Percentiles rank a stretch among this genome's conserved stretches.
Conservation (phyloP, 2,797 vertebrate species). For the Neopelma chrysocephalum region DNA sequence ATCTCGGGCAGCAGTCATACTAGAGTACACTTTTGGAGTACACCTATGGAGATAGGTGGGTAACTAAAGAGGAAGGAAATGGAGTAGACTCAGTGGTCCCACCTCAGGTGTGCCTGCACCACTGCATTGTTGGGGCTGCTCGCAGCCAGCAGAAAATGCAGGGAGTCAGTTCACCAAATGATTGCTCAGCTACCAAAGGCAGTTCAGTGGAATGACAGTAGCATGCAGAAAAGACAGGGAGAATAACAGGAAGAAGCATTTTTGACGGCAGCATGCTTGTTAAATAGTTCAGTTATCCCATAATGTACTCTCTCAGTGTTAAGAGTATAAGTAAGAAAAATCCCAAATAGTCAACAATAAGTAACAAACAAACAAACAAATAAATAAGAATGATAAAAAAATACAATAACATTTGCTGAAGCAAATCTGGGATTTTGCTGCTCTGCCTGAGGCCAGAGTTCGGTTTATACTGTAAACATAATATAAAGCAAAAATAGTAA, state of each 20-base stretch:
- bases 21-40: no score
- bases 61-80: background rate
- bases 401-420: background rate
- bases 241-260: background rate
- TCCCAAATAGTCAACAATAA: background rate
- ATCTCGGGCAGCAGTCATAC: background rate
- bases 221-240: background rate
- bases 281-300: background rate
- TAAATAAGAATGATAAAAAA: background rate
- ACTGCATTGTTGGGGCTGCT: background rate
- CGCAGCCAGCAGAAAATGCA: rapidly evolving
- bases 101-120: background rate
- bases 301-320: background rate
- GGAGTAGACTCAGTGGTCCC: background rate
- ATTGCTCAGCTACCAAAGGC: rapidly evolving
- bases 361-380: background rate
- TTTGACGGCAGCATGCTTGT: background rate
- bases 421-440: background rate
- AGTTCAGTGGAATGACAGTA: background rate
- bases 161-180: background rate
- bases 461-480: background rate
- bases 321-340: background rate
- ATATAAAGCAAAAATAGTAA: background rate
- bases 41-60: background rate
- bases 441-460: background rate